Evolutionary conservation across 2,113 vertebrate genomes (phyloP).

Genomic region (Nothobranchius furzeri): DNA sequence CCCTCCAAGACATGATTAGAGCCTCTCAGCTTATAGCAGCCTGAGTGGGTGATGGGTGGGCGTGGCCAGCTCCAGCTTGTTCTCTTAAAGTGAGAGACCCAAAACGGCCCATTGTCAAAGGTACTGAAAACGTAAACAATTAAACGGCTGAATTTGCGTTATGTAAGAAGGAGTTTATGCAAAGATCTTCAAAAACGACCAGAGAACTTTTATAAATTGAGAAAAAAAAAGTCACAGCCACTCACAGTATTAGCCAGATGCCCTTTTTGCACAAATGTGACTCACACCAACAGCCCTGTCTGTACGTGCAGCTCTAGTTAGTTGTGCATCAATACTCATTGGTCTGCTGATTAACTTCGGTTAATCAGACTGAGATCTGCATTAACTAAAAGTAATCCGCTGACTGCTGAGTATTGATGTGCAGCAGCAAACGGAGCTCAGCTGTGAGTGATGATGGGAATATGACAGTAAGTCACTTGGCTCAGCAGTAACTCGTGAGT

Average conservation of each 20-base stretch:
- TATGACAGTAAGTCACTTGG: constrained; percentile 68
- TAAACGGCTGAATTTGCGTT: too few relatives aligned
- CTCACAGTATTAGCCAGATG: not conserved
- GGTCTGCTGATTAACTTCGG: constrained; percentile 45
- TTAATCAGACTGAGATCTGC: constrained; percentile 29
- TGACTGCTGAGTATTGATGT: constrained; percentile 52
- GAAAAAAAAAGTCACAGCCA: not conserved
- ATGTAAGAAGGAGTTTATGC: too few relatives aligned
- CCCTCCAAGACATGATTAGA: too few relatives aligned
- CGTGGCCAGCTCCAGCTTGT: too few relatives aligned
- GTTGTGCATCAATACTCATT: not conserved
- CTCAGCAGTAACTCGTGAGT: constrained; percentile 56
- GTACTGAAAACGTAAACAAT: too few relatives aligned
- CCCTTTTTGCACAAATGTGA: not conserved
- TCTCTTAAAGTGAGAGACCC: too few relatives aligned
- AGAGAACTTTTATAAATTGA: too few relatives aligned
- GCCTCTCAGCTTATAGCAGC: too few relatives aligned
- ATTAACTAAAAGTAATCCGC: constrained; percentile 69
- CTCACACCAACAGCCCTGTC: not conserved
- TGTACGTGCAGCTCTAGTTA: not conserved
- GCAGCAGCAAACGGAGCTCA: constrained; percentile 29
- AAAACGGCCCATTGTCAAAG: too few relatives aligned
- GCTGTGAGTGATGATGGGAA: constrained; percentile 65
- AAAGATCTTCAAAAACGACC: too few relatives aligned
- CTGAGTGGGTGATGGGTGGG: too few relatives aligned